A percentile compares a stretch with the other conserved stretches of the same genome.
Conservation (phyloP, 2,797 vertebrate genomes). For the Tragelaphus oryx region DNA sequence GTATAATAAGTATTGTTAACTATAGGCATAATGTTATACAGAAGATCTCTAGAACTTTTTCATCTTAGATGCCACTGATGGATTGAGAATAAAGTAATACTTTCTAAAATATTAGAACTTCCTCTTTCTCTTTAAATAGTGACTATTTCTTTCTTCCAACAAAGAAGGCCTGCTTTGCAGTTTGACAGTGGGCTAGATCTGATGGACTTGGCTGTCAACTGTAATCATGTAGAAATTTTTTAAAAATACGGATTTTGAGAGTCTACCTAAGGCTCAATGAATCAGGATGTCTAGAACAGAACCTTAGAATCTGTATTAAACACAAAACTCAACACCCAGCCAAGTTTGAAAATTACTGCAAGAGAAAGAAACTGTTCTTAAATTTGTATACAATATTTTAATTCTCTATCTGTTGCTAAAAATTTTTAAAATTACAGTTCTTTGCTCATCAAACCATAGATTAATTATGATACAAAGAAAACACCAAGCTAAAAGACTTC, state of each 20-base stretch:
- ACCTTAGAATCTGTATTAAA: background rate
- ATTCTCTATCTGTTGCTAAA: slow-evolving; percentile 10
- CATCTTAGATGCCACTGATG: background rate
- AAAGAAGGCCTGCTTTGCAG: background rate
- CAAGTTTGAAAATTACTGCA: background rate
- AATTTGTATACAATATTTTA: background rate
- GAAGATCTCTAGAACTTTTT: background rate
- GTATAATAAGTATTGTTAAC: background rate
- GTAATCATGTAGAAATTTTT: background rate
- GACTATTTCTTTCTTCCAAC: background rate
- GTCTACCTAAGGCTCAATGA: background rate
- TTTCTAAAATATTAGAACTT: background rate
- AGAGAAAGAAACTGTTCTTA: background rate
- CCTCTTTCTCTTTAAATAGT: background rate
- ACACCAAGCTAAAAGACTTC: slow-evolving; percentile 10
- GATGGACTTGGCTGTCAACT: background rate
- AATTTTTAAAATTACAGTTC: background rate
- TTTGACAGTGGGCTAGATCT: background rate
- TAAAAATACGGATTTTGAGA: slow-evolving; percentile 15
- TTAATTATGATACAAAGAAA: slow-evolving; percentile 25
- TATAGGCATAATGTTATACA: background rate
- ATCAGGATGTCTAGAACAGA: background rate
- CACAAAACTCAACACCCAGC: background rate
- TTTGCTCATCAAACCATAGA: background rate
- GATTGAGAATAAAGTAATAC: background rate